These are phyloP conservation scores for Euzetes globulus DNA, from an alignment of 2,888 invertebrate genomes.

Conservation along the genomic window DNA sequence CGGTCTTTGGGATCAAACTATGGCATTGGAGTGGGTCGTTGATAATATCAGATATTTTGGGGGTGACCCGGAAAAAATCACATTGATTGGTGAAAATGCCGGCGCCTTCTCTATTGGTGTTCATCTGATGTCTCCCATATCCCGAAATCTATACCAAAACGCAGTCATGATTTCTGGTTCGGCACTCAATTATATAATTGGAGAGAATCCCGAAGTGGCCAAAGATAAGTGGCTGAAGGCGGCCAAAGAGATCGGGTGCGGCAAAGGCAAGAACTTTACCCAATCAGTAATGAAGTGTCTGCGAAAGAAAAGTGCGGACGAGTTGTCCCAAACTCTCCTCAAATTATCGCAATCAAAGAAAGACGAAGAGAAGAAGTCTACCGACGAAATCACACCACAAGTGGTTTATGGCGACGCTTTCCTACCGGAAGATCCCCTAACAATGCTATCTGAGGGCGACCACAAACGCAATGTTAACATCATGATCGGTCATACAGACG, in stretches of 20 bases:
- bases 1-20: conserved; percentile 34
- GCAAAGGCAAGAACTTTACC: conserved; percentile 35
- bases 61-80: conserved; percentile 39
- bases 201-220: conserved; percentile 29
- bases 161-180: conserved; percentile 35
- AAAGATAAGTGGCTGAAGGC: conserved; percentile 27
- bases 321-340: background rate
- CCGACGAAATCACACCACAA: conserved; percentile 17
- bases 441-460: conserved; percentile 14
- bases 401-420: conserved; percentile 18
- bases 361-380: background rate
- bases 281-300: conserved; percentile 38
- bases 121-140: conserved; percentile 28
- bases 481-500: conserved; percentile 27
- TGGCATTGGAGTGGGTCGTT: conserved; percentile 36
- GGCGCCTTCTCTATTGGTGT: conserved; percentile 33
- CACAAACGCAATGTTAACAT: conserved; percentile 15
- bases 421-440: conserved; percentile 1
- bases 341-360: background rate
- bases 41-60: conserved; percentile 39
- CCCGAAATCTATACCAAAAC: conserved; percentile 15
- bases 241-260: conserved; percentile 38
- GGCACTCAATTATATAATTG: conserved; percentile 24
- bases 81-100: conserved; percentile 39
- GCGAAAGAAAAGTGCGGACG: conserved; percentile 30